Evolutionary conservation across 2,113 vertebrate species (phyloP), one percentile per base, ranked within the genome.

Genomic region (Gorilla gorilla): DNA sequence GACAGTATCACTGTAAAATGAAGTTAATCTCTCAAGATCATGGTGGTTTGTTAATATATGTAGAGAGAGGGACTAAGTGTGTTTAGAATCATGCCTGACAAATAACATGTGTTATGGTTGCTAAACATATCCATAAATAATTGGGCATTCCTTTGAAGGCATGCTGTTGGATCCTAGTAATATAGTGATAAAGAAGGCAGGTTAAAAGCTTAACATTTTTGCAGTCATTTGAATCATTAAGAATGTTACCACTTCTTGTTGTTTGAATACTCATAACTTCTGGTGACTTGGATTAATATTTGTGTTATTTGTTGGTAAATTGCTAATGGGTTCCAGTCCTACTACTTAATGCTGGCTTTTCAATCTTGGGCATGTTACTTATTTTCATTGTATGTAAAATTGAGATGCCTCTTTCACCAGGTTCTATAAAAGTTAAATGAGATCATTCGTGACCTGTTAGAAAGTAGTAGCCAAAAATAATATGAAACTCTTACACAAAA

Each of bases 281-380:
- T 90, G 27, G 72, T 86, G 45, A 90, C 73, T 80, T 38, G 43
- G 48, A 48, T 75, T 91, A 86, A 64, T 86, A 75, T 50, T 83
- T 93, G 59, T 90, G 72, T 90, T 94, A 80, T 86, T 94, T 90
- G 64, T 75, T 66, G 45, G 30, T 55, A 35, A 27, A 87, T 32
- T 18, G 27, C 32, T 57, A 18, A 57, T 95, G 48, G 76, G 12
- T 85, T 70, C 40, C 40, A 40, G 9, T 57, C 40, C 38, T 90
- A 8, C 48, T 89, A 22, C 8, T 86, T 94, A 79, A 13, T 35
- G 52, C 23, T 94, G 81, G 20, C 38, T 91, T 94, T 94, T 35
- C 50, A 38, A 96, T 48, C 25, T 90, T 45, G 14, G n/a, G 43
- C 64, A 81, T 94, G 55, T 90, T 96, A 80, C 45, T 90, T 90